These are phyloP conservation scores for Perca schrenkii DNA, from an alignment of 2,113 vertebrate genomes.

Conservation along the genomic window DNA sequence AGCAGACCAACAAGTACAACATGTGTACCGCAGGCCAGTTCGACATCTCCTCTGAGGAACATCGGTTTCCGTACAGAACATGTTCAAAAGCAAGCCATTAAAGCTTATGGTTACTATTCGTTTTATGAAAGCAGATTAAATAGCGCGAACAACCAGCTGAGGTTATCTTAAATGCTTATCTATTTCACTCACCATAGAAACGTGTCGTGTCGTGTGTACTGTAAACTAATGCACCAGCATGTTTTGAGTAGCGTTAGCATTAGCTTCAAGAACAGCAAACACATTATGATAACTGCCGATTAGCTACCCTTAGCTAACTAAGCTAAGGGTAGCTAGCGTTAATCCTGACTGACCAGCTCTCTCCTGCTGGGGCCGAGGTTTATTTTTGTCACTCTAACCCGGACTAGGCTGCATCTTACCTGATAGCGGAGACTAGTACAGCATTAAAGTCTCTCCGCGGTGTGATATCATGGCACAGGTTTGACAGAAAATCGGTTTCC, in stretches of 20 bases:
- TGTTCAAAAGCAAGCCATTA: background rate
- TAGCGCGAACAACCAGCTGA: background rate
- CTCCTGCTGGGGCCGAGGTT: constrained; percentile 8
- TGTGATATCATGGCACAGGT: constrained; percentile 39
- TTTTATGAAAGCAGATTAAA: background rate
- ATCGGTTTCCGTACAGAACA: background rate
- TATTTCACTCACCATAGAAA: background rate
- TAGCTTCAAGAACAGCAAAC: constrained; percentile 36
- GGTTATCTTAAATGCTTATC: background rate
- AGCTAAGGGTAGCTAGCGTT: constrained; percentile 61
- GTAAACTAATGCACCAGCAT: constrained; percentile 5
- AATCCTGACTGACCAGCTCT: constrained; percentile 57
- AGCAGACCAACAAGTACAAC: background rate
- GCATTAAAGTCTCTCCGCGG: constrained; percentile 10
- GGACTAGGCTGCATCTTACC: constrained; percentile 68
- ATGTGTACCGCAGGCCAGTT: constrained; percentile 48
- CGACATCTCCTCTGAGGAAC: constrained; percentile 28
- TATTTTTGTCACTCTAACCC: constrained; percentile 59
- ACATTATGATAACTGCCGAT: constrained; percentile 2
- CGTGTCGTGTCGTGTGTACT: constrained; percentile 10
- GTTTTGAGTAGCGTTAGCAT: constrained; percentile 61
- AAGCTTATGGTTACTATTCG: background rate
- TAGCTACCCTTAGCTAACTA: constrained; percentile 58
- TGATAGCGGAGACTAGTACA: constrained; percentile 23
- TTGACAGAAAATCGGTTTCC: constrained; percentile 13